Evolutionary conservation across 2,113 vertebrate species (phyloP).

Genomic region (Prolemur simus): DNA sequence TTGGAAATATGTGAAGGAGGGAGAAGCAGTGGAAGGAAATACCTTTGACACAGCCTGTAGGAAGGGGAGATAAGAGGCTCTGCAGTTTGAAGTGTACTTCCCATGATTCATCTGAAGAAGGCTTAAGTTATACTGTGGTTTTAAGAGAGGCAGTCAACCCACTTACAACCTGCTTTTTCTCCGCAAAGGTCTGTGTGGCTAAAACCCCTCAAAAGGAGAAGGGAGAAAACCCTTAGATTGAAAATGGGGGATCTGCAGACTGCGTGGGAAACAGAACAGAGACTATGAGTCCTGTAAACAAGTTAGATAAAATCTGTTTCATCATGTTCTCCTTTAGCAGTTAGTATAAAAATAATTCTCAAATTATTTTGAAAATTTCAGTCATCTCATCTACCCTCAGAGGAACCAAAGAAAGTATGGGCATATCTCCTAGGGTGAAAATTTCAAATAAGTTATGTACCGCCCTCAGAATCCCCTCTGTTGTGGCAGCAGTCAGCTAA

Average conservation of each 20-base stretch:
- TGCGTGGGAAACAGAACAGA: not conserved
- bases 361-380: conserved; percentile 38
- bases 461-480: not conserved
- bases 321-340: not conserved
- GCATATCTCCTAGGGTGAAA: not conserved
- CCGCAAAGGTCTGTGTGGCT: not conserved
- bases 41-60: not conserved
- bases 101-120: not conserved
- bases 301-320: conserved; percentile 23
- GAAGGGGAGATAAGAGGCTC: not conserved
- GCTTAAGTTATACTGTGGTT: not conserved
- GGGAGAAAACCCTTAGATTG: not conserved
- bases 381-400: not conserved
- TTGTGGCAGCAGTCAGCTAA: not conserved
- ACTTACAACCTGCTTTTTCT: not conserved
- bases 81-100: conserved; percentile 11
- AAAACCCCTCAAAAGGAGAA: not conserved
- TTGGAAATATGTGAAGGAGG: not conserved
- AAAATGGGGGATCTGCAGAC: not conserved
- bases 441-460: not conserved
- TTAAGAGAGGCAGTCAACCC: not conserved
- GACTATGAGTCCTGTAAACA: not conserved
- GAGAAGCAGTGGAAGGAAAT: not conserved
- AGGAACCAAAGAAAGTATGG: not conserved
- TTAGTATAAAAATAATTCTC: not conserved